Conservation (phyloP, 1,140 invertebrate species). For the Trinorchestia longiramus region DNA sequence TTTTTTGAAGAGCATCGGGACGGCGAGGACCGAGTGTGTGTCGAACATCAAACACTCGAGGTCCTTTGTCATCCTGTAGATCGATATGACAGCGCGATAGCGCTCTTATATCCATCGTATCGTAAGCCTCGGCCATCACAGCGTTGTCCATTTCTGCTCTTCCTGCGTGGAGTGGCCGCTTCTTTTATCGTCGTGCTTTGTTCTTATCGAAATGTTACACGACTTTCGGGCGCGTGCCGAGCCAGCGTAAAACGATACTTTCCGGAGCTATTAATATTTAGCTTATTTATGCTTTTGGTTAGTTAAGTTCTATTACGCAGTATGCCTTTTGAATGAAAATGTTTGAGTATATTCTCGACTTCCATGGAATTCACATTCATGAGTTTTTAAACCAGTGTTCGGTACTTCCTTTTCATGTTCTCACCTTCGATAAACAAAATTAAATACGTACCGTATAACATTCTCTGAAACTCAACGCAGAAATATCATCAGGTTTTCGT, state of each 20-base stretch:
- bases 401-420: too few species aligned
- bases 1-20: background rate
- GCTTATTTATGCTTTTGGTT: background rate
- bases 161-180: background rate
- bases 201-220: slow-evolving; percentile 11
- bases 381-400: too few species aligned
- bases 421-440: too few species aligned
- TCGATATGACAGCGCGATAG: slow-evolving; percentile 34
- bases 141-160: slow-evolving; percentile 10
- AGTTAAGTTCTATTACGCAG: background rate
- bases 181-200: slow-evolving; percentile 25
- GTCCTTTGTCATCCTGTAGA: slow-evolving; percentile 34
- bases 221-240: background rate
- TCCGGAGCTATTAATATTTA: background rate
- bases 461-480: too few species aligned
- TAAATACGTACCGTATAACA: too few species aligned
- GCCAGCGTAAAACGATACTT: background rate
- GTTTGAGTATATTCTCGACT: background rate
- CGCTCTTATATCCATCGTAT: background rate
- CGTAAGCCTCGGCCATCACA: slow-evolving; percentile 4
- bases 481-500: too few species aligned
- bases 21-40: background rate
- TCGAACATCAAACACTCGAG: slow-evolving; percentile 31
- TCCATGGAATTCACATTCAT: too few species aligned
- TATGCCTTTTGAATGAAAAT: background rate